Base-by-base conservation (phyloP, 2,113 vertebrate species). In the Stercorarius parasiticus region DNA sequence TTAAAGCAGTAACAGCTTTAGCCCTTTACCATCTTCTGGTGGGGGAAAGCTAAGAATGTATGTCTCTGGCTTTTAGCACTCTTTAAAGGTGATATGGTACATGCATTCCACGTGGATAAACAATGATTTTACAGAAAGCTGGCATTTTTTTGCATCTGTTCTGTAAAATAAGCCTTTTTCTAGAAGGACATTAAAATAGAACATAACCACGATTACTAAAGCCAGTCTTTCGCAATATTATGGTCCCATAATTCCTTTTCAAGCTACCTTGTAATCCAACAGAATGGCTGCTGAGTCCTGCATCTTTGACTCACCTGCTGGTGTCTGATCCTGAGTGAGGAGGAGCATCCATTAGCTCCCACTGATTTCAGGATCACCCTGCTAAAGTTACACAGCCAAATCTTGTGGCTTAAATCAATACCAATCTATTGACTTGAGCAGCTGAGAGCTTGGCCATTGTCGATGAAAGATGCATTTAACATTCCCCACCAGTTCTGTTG, bases 41-140 rank as follows among this genome's bases (percentile, higher is more conserved):
- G 47, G 11, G 87, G 86, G 50, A 96, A 97, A 85, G 95, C 97
- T 97, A 91, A 96, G 87, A 97, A 97, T 71, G 20, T 79, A 88
- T 96, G 92, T 94, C 69, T 97, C 86, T 98, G 95, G 93, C 94
- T 97, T 88, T 96, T 94, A 77, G 69, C 96, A 17, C 78, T 96
- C 90, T 96, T 97, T 77, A 78, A 94, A 98, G 98, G 98, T 98
- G 98, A 98, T 97, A 92, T 97, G 98, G 96, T 97, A 97, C 92
- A 87, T 94, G 96, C 96, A 96, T 92, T 95, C 95, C 80, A 40
- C 25, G 32, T 38, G 76, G 79, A 78, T 59, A 83, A 83, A 83
- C 78, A 32, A 74, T 50, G 34, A 88, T 92, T 95, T 97, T 78
- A 82, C 76, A 81, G 93, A 88, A 81, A 93, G 42, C 11, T 21